Evolutionary conservation across 2,113 vertebrate genomes (phyloP), one percentile per base, ranked within the genome.

Genomic region (Ptyas mucosa): DNA sequence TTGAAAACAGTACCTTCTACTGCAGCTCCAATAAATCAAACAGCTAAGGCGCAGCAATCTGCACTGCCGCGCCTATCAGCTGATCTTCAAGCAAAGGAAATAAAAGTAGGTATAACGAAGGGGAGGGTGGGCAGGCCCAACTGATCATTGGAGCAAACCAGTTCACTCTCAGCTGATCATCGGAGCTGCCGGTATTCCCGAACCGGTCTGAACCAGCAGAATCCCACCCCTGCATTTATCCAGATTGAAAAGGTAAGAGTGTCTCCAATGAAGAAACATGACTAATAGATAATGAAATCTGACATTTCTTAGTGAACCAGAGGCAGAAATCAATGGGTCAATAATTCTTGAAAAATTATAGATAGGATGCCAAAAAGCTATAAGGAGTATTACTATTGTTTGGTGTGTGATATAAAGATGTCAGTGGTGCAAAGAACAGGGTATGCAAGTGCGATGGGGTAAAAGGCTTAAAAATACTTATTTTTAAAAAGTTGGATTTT

Each of bases 251-350:
- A 64, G 34, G 49, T 53, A 88, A 3, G 15, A 87, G 24, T 23
- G 24, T 51, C 87, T 89, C 51, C 91, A 34, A 46, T 89, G 61
- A 26, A 26, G 57, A 88, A 91, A 91, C 20, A 52, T 57, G 81
- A 93, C 85, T 88, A 91, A 88, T 58, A 88, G 43, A 53, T 91
- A 55, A 91, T 85, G 54, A 61, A 93, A 89, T 43, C 6, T 91
- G 55, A 89, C 46, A 89, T 91, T 88, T 75, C n/a, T 85, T 89
- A 26, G 87, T 86, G 90, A 93, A 91, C 12, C 61, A 51, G 26
- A 53, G 69, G 24, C 15, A 57, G n/a, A 15, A 88, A 61, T 61
- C 87, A 85, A 88, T 93, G 53, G 46, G 52, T 90, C 49, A 87
- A 43, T 90, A 53, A 49, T 87, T 87, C 87, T 46, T 92, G 51